Conservation (phyloP, 2,113 vertebrate species). For the Campylomormyrus tamandua region DNA sequence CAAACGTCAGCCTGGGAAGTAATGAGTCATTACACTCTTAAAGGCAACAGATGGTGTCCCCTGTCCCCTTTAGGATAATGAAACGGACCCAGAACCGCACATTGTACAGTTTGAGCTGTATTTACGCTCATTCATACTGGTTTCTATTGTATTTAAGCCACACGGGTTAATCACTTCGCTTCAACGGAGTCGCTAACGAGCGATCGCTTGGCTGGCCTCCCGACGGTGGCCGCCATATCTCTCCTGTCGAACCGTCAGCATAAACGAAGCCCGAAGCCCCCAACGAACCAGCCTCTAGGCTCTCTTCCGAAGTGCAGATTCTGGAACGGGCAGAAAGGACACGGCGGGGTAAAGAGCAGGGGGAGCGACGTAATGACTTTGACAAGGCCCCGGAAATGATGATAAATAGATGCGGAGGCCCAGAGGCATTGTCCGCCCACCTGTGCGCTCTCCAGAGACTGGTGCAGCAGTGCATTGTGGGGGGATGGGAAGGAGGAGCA, state of each 20-base stretch:
- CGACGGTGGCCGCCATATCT: background rate
- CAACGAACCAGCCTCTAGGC: background rate
- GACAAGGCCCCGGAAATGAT: background rate
- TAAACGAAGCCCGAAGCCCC: background rate
- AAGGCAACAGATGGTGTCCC: background rate
- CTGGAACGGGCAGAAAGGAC: background rate
- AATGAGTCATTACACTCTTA: background rate
- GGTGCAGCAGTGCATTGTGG: background rate
- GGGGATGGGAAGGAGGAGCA: background rate
- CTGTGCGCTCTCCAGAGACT: background rate
- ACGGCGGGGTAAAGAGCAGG: background rate
- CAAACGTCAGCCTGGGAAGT: background rate
- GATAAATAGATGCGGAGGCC: background rate
- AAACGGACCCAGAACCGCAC: background rate
- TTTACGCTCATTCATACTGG: background rate
- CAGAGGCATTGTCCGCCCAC: background rate
- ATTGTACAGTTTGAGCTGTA: background rate
- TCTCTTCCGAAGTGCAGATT: background rate
- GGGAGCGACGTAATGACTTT: background rate
- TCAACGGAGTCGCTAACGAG: background rate
- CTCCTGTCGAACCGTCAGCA: background rate
- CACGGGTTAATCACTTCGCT: background rate
- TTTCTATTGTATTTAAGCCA: background rate
- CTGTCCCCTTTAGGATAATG: background rate
- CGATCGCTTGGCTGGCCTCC: background rate